Conservation (phyloP, 2,888 invertebrate genomes). For the Notodonta ziczac region DNA sequence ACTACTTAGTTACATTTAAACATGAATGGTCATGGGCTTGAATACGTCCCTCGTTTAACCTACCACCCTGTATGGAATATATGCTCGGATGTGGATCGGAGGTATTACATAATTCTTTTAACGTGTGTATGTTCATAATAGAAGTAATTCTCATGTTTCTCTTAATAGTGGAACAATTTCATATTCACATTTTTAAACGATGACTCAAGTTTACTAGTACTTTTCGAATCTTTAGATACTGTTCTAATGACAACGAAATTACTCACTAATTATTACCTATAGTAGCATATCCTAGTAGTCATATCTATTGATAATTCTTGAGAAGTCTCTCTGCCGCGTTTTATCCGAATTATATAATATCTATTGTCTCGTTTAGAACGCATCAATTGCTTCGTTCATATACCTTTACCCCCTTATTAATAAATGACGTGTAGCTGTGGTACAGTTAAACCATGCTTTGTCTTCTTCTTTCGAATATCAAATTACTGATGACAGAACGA, state of each 20-base stretch:
- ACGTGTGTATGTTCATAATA: constrained; percentile 70
- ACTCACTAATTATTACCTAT: constrained; percentile 54
- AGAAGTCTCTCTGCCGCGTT: constrained; percentile 35
- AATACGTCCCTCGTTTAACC: too few relatives aligned
- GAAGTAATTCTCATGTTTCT: constrained; percentile 60
- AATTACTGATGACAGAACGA: too few relatives aligned
- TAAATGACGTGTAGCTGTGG: too few relatives aligned
- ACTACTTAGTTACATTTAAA: too few relatives aligned
- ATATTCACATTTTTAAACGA: constrained; percentile 51
- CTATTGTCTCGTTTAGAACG: neutral
- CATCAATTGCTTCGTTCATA: neutral
- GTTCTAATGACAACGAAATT: constrained; percentile 67
- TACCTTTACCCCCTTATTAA: too few relatives aligned
- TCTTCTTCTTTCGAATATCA: too few relatives aligned
- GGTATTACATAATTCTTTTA: constrained; percentile 43
- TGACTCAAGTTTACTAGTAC: constrained; percentile 56
- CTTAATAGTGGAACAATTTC: constrained; percentile 62
- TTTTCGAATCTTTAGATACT: constrained; percentile 61
- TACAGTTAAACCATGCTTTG: too few relatives aligned
- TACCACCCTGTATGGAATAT: neutral
- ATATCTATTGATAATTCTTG: constrained; percentile 63
- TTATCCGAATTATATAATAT: constrained; percentile 27
- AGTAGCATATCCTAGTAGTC: constrained; percentile 79
- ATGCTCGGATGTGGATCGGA: constrained; percentile 32
- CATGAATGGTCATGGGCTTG: too few relatives aligned